Percentiles rank a stretch among this genome's conserved stretches.
These are phyloP conservation scores for Myrmecophaga tridactyla DNA, from an alignment of 2,113 vertebrate species.

Conservation along the genomic window DNA sequence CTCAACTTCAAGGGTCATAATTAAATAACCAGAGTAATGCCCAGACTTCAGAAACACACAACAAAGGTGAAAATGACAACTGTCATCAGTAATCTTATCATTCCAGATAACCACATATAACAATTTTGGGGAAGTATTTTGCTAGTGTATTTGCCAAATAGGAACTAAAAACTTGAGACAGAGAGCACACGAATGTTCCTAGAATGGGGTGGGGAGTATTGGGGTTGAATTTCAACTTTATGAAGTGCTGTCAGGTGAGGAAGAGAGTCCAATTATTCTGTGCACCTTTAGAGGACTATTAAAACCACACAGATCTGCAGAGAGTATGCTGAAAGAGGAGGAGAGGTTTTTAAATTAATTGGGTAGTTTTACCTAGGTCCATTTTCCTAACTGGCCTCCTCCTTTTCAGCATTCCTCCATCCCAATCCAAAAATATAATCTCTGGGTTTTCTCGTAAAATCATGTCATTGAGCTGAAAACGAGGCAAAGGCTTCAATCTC, in stretches of 20 bases:
- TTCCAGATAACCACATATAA: neutral
- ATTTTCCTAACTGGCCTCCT: neutral
- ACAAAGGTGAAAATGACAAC: neutral
- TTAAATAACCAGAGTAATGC: accelerated
- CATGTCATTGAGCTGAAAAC: neutral
- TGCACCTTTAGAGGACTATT: neutral
- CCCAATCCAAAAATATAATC: neutral
- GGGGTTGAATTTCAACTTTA: neutral
- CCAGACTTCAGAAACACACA: neutral
- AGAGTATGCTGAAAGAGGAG: neutral
- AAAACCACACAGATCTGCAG: neutral
- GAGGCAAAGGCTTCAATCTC: neutral
- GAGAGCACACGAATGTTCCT: accelerated
- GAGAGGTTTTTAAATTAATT: neutral
- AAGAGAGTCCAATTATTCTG: no score
- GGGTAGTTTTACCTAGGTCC: neutral
- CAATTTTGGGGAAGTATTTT: neutral
- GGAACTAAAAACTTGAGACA: neutral
- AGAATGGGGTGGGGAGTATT: accelerated
- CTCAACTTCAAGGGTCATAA: accelerated
- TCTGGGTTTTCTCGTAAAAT: neutral
- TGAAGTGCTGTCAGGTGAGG: no score
- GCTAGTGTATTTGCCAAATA: neutral
- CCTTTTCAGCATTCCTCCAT: neutral
- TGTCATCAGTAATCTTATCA: accelerated